A percentile compares a stretch with the other conserved stretches of the same genome.
Conservation (phyloP, 2,797 vertebrate genomes). For the Enteromius thamalakanensis region DNA sequence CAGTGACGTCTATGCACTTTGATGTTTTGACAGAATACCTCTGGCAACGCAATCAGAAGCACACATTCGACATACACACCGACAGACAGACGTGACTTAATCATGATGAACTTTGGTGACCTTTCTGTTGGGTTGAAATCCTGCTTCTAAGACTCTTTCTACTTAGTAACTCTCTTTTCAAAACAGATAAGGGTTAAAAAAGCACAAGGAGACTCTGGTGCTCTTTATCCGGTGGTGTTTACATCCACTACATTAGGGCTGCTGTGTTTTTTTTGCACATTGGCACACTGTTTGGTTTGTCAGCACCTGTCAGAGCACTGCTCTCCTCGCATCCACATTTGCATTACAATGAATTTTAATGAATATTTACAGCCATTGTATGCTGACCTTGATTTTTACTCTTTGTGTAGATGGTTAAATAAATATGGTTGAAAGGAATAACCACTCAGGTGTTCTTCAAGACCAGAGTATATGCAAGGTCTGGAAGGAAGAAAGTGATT, state of each 20-base stretch:
- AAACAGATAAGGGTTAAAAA: conserved; percentile 6
- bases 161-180: neutral
- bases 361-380: conserved; percentile 68
- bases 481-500: neutral
- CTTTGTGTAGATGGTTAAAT: conserved; percentile 75
- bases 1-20: conserved; percentile 65
- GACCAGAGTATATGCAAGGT: conserved; percentile 8
- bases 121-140: conserved; percentile 12
- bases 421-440: conserved; percentile 65
- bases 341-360: conserved; percentile 82
- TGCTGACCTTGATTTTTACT: conserved; percentile 81
- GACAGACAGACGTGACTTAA: conserved; percentile 37
- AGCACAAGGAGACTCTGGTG: neutral
- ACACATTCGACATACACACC: conserved; percentile 57
- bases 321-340: conserved; percentile 69
- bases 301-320: conserved; percentile 75
- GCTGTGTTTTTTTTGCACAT: conserved; percentile 36
- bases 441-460: conserved; percentile 60
- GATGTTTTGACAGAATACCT: conserved; percentile 73
- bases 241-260: conserved; percentile 50
- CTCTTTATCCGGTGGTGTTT: conserved; percentile 36
- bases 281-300: conserved; percentile 64
- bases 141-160: conserved; percentile 9
- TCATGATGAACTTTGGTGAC: conserved; percentile 47
- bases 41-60: conserved; percentile 50